Conservation (phyloP, 2,113 vertebrate genomes). For the Mungos mungo region DNA sequence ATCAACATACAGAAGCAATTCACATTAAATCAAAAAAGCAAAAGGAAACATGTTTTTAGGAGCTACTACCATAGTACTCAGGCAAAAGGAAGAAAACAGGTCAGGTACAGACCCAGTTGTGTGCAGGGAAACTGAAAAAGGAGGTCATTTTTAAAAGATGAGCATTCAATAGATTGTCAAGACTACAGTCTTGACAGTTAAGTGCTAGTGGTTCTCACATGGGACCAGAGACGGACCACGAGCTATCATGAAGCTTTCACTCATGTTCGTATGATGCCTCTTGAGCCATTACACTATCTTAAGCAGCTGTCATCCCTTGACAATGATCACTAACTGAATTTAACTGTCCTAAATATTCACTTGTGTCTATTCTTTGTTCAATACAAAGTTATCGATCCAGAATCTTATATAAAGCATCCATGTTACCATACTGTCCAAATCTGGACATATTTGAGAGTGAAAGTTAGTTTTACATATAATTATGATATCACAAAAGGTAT, state of each 20-base stretch:
- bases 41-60: not conserved
- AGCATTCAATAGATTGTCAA: not conserved
- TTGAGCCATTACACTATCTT: not conserved
- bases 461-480: not conserved
- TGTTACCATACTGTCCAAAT: not conserved
- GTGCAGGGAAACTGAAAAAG: not conserved
- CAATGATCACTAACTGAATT: not conserved
- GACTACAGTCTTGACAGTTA: not conserved
- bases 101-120: not conserved
- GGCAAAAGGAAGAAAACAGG: not conserved
- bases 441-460: not conserved
- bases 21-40: not conserved
- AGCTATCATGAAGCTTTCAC: not conserved
- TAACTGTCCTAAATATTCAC: not conserved
- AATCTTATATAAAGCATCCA: not conserved
- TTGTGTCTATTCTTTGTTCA: not conserved
- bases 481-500: not conserved
- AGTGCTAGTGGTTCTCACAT: not conserved
- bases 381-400: conserved; percentile 10
- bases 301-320: not conserved
- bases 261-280: not conserved
- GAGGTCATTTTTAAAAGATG: not conserved
- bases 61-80: not conserved
- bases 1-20: not conserved
- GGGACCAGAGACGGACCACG: not conserved